These are phyloP conservation scores for Drosophila multiciliata DNA, from an alignment of 2,888 invertebrate species.

Conservation along the genomic window DNA sequence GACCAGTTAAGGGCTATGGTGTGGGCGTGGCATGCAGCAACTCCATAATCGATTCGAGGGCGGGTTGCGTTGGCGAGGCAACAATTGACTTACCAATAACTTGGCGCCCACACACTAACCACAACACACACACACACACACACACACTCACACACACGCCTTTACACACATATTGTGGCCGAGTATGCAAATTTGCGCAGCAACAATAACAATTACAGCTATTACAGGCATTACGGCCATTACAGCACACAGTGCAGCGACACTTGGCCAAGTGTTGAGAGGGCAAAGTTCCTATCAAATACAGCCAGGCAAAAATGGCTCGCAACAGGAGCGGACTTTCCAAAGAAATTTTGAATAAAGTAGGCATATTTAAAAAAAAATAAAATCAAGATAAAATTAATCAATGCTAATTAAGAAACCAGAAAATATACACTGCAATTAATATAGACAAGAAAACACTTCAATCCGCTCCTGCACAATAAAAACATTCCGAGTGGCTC, in stretches of 20 bases:
- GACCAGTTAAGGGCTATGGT: conserved; percentile 52
- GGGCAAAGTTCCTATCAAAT: conserved; percentile 31
- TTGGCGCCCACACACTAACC: conserved; percentile 47
- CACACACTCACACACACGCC: background rate
- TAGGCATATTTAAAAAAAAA: background rate
- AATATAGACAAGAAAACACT: too few species aligned
- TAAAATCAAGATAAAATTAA: background rate
- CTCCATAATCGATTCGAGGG: conserved; percentile 67
- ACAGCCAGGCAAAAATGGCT: conserved; percentile 5
- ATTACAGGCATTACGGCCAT: conserved; percentile 54
- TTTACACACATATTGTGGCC: conserved; percentile 12
- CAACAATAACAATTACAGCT: conserved; percentile 30
- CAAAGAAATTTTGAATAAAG: background rate
- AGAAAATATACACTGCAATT: background rate
- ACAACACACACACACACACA: conserved; percentile 31
- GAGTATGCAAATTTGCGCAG: conserved; percentile 56
- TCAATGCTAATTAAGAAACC: background rate
- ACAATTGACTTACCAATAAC: conserved; percentile 65
- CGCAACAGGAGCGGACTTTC: conserved; percentile 40
- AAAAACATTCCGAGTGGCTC: conserved; percentile 3
- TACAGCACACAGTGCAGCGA: conserved; percentile 55
- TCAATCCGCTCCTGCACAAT: conserved; percentile 30
- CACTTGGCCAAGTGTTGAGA: conserved; percentile 61
- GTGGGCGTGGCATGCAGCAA: conserved; percentile 60
- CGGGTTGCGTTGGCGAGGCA: conserved; percentile 17